Evolutionary conservation across 2,888 invertebrate species (phyloP).

Genomic region (Aporophyla lueneburgensis): DNA sequence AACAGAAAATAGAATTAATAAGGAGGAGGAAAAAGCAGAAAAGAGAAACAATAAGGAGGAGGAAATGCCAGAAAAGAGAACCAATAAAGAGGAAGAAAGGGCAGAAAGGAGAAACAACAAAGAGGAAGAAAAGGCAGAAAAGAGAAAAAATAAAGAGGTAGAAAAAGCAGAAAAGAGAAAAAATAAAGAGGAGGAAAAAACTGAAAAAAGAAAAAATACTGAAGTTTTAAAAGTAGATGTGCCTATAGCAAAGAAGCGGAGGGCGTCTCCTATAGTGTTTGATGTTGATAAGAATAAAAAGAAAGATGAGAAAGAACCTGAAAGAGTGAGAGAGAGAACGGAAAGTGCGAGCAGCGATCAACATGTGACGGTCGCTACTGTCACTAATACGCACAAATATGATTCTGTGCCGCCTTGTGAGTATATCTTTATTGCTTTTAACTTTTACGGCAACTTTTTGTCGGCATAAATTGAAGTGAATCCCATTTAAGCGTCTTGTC

Average conservation of each 20-base stretch:
- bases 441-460: background rate
- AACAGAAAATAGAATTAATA: constrained; percentile 68
- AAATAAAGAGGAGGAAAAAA: constrained; percentile 54
- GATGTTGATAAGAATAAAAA: constrained; percentile 81
- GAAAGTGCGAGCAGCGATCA: constrained; percentile 88
- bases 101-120: constrained; percentile 70
- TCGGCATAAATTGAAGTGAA: background rate
- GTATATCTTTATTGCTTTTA: constrained; percentile 69
- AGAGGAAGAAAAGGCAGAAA: constrained; percentile 67
- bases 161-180: constrained; percentile 69
- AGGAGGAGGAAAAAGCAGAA: constrained; percentile 64
- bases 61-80: constrained; percentile 68
- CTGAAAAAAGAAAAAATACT: constrained; percentile 71
- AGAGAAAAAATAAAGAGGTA: constrained; percentile 67
- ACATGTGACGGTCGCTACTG: constrained; percentile 81
- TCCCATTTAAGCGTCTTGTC: background rate
- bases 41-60: constrained; percentile 69
- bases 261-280: constrained; percentile 91
- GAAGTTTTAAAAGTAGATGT: constrained; percentile 63
- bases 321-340: constrained; percentile 83
- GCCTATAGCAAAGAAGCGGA: constrained; percentile 80
- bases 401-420: constrained; percentile 91
- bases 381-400: constrained; percentile 87
- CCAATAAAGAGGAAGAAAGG: constrained; percentile 61
- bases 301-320: constrained; percentile 71